Evolutionary conservation across 2,797 vertebrate genomes (phyloP), one percentile per base, ranked within the genome.

Genomic region (Enteromius treurensis): DNA sequence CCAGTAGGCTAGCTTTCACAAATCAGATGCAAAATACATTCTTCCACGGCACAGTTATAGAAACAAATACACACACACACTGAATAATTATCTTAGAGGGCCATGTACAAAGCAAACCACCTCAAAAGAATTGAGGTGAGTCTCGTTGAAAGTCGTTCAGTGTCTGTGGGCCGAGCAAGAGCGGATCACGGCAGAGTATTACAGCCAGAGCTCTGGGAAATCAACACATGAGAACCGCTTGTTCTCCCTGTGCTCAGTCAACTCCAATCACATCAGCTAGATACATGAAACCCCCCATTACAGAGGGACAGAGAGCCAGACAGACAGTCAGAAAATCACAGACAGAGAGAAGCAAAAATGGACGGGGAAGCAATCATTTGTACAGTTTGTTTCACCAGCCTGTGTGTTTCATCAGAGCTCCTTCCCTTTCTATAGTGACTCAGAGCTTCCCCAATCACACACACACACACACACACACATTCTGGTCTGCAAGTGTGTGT

Each of bases 191-290:
- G 11, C 13, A 79, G 75, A 62, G 73, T 84, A 82, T 80, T 49
- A 77, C 68, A 86, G 58, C 81, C 77, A 83, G 65, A 71, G 51
- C 81, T 79, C 80, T 84, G 83, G 83, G 83, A 88, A 84, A 70
- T 68, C 37, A 83, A 69, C 70, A 74, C 76, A 86, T 58, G 87
- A 89, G 84, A 79, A 80, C 69, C 86, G 80, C 93, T 92, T 93
- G 93, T 93, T 93, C 92, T 92, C 88, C 89, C 88, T 91, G 84
- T 81, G 84, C 89, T 86, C 86, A 29, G 90, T 93, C 91, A 75
- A 89, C 88, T 90, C 91, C 83, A 79, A 93, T 95, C 91, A 92
- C 74, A 86, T 93, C 92, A 92, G 84, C 32, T 1, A 69, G 69
- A 62, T 51, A 67, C 70, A 86, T 42, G 62, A 84, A 80, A 14